Percentiles rank a stretch among this genome's conserved stretches.
Evolutionary conservation across 2,797 vertebrate genomes (phyloP).

Genomic region (Psittacula derbiana): DNA sequence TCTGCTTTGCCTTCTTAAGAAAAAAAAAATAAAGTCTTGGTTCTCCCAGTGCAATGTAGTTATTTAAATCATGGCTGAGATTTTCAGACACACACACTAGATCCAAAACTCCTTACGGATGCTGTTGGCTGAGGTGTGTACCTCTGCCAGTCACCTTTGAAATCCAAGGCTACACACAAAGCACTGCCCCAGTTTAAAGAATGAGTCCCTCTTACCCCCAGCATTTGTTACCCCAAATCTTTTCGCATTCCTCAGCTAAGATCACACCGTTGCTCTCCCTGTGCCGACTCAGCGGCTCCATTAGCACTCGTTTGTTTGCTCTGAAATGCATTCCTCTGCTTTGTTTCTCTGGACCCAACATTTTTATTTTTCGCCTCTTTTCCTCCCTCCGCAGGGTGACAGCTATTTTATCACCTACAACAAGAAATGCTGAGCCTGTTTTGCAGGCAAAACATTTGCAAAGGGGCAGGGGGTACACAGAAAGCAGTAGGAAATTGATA

Average conservation of each 20-base stretch:
- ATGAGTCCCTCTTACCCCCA: not conserved
- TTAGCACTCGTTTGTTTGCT: constrained; percentile 38
- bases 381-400: constrained; percentile 56
- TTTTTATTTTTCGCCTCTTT: constrained; percentile 18
- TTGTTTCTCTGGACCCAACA: constrained; percentile 10
- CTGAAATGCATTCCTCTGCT: not conserved
- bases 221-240: not conserved
- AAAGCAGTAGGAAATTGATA: constrained; percentile 69
- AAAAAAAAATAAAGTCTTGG: not conserved
- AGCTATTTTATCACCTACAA: constrained; percentile 71
- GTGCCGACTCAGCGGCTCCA: constrained; percentile 31
- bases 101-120: not conserved
- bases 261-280: not conserved
- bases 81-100: rapidly evolving
- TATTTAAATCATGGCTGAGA: not conserved
- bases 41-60: rapidly evolving
- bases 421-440: constrained; percentile 73
- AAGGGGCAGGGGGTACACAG: constrained; percentile 62
- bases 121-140: not conserved
- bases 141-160: not conserved
- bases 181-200: not conserved
- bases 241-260: not conserved
- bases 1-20: not conserved
- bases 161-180: not conserved
- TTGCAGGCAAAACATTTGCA: constrained; percentile 70